Percentiles rank a stretch among this genome's conserved stretches.
These are phyloP conservation scores for Malaclemys terrapin DNA, from an alignment of 2,113 vertebrate species.

Conservation along the genomic window DNA sequence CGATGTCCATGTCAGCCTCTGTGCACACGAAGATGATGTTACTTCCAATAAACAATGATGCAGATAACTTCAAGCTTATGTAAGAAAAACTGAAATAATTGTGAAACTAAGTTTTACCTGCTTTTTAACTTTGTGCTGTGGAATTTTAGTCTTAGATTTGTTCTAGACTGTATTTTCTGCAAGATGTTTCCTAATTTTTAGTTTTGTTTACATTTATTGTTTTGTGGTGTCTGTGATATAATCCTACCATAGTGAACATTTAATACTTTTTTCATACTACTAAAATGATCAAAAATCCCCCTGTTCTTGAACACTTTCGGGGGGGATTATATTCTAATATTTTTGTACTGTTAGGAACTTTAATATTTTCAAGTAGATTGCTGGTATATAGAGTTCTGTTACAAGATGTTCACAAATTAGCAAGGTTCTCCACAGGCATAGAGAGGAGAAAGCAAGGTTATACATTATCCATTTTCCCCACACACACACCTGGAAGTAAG, in stretches of 20 bases:
- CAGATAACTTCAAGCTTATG: slow-evolving; percentile 89
- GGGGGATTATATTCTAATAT: background rate
- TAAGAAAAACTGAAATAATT: slow-evolving; percentile 82
- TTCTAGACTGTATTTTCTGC: slow-evolving; percentile 65
- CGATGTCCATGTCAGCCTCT: slow-evolving; percentile 86
- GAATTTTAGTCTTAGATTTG: slow-evolving; percentile 70
- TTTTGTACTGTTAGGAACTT: slow-evolving; percentile 2
- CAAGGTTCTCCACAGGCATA: slow-evolving; percentile 40
- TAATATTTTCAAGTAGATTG: background rate
- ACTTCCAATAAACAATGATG: slow-evolving; percentile 88
- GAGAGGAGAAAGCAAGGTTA: slow-evolving; percentile 49
- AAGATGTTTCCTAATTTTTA: slow-evolving; percentile 53
- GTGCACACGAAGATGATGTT: slow-evolving; percentile 88
- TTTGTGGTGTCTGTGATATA: slow-evolving; percentile 68
- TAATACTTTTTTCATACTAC: slow-evolving; percentile 31
- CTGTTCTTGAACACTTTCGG: slow-evolving; percentile 48
- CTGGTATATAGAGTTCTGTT: slow-evolving; percentile 40
- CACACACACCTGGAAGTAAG: slow-evolving; percentile 17
- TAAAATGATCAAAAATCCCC: slow-evolving; percentile 41
- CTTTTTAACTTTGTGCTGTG: slow-evolving; percentile 76
- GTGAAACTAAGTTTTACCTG: slow-evolving; percentile 72
- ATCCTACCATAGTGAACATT: slow-evolving; percentile 54
- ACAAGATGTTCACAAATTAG: slow-evolving; percentile 41
- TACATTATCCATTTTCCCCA: slow-evolving; percentile 31
- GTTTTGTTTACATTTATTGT: slow-evolving; percentile 59